phyloP scores from a whole-genome alignment of 2,888 invertebrate genomes.

The Unio delphinus region DNA sequence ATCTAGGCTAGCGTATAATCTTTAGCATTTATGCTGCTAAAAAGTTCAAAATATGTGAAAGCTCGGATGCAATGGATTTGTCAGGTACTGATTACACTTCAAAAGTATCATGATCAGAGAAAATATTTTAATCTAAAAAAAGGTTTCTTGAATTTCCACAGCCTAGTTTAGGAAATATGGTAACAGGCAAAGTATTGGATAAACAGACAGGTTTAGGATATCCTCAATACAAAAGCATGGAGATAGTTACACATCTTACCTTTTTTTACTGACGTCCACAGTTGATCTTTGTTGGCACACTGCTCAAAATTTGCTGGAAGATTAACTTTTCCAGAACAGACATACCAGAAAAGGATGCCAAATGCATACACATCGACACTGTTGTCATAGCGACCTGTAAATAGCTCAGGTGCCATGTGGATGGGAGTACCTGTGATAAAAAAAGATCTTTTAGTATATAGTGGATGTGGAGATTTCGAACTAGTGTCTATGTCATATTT shows the following conservation, averaged over 20 bases:
- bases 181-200: too few species aligned
- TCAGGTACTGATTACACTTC: too few species aligned
- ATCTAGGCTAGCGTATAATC: too few species aligned
- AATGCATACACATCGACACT: slow-evolving; percentile 92
- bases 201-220: too few species aligned
- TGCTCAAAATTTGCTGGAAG: slow-evolving; percentile 86
- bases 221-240: too few species aligned
- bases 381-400: slow-evolving; percentile 85
- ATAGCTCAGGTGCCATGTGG: slow-evolving; percentile 92
- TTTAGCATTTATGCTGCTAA: too few species aligned
- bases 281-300: slow-evolving; percentile 87
- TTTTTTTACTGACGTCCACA: slow-evolving; percentile 87
- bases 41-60: too few species aligned
- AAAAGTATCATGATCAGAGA: too few species aligned
- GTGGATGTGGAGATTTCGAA: neutral
- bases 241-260: slow-evolving; percentile 74
- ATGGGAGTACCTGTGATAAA: slow-evolving; percentile 76
- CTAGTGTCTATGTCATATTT: too few species aligned
- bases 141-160: neutral
- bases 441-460: neutral
- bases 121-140: too few species aligned
- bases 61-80: too few species aligned
- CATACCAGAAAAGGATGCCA: slow-evolving; percentile 91
- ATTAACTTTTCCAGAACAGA: slow-evolving; percentile 86
- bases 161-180: too few species aligned